Base-by-base conservation (phyloP, 1,140 invertebrate species). In the Microplitis demolitor region DNA sequence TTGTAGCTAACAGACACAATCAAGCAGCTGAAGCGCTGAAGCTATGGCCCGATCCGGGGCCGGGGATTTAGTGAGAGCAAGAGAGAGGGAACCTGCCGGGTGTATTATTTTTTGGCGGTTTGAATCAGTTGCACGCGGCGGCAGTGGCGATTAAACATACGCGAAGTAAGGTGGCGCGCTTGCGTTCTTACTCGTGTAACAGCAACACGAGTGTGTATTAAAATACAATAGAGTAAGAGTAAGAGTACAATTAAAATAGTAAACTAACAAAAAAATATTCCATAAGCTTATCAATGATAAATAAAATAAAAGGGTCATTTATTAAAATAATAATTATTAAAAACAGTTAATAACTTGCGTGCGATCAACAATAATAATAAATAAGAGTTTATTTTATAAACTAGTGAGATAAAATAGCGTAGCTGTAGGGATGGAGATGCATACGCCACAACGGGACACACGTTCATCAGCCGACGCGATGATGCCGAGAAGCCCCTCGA, bases 361-460 rank as follows among this genome's bases (percentile, higher is more conserved):
- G 3, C 5, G 14, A 5, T 14, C 4, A 56, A 5, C 39, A 56
- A 14, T 16, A 24, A 24, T n/a, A 62, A 62, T 37, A 62, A 62
- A 33, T 62, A 33, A 33, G 31, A 58, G 16, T 58, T 58, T 31
- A 16, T 58, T 33, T 11, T 31, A 6, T 24, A 24, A 24, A 31
- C 4, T 8, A 58, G 8, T 31, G 56, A 8, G 56, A 31, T 16
- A 31, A 58, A 39, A 4, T 8, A 45, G 11, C 39, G 39, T 45
- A 45, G 11, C 39, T 3, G 5, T 6, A 54, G 66, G 24, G 39
- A 84, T 83, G 80, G 83, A 82, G 69, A 16, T 82, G 75, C 80
- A 82, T 69, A 85, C 84, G 54, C 80, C 83, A 34, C 82, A 82
- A 68, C 80, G 81, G 13, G 82, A 81, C 5, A 66, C 74, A 56